Base-by-base conservation (phyloP, 2,113 vertebrate genomes). In the Euleptes europaea region DNA sequence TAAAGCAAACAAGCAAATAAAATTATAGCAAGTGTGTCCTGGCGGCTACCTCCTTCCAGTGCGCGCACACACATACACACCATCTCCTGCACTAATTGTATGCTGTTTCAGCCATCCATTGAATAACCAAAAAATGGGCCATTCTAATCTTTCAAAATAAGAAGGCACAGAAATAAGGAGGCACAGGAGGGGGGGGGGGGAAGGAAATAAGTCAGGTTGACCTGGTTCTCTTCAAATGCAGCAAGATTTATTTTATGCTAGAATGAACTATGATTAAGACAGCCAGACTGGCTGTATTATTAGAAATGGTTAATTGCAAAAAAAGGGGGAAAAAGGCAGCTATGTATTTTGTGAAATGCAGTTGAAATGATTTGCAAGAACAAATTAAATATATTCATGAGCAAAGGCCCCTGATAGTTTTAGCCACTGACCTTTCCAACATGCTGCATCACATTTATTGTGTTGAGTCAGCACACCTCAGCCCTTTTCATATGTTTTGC, bases 371-470 rank as follows among this genome's bases (percentile, higher is more conserved):
- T 89, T 94, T 67, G 42, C 88, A 86, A 88, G 28, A 92, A 66
- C 80, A 89, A 94, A 92, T 94, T 86, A 91, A 94, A 94, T 92
- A 91, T 91, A 94, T 94, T 93, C 83, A 93, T 90, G 93, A 93
- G 88, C 35, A 84, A 86, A 92, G 82, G 23, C 91, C 86, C 69
- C 78, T 83, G 85, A 82, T 90, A 80, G 85, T 92, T 82, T 92
- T 88, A 82, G 88, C 88, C 82, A 33, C 15, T 93, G 89, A 82
- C 85, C 91, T 92, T 90, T 92, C 77, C 42, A 42, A 42, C 3
- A 3, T 19, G 6, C 14, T 54, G 15, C 15, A 88, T 83, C 89
- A 81, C 44, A 23, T 65, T 78, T 87, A 70, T 74, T 66, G 23
- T 26, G 44, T 47, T 84, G 77, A 23, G 90, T 33, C 40, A 90